Conservation (phyloP, 1,140 invertebrate species). For the Semibalanus balanoides region DNA sequence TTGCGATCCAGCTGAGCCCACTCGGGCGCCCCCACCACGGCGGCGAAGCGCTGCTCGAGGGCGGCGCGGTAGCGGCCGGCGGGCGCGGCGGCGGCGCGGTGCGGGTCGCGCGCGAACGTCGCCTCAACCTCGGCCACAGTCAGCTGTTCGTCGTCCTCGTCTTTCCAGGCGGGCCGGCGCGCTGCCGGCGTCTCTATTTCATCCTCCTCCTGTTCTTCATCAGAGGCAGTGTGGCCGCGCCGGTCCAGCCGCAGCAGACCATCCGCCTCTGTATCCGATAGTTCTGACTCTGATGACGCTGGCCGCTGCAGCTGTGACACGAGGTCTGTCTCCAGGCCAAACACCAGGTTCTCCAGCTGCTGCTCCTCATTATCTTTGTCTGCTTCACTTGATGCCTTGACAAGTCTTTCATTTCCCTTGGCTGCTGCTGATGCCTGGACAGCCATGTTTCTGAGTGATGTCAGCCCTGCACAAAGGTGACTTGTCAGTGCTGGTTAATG, state of each 20-base stretch:
- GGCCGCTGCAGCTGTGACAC: neutral
- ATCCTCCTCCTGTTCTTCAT: constrained; percentile 5
- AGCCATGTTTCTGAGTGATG: too few species aligned
- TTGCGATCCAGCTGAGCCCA: constrained; percentile 48
- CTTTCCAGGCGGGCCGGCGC: constrained; percentile 10
- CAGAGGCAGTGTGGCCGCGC: neutral
- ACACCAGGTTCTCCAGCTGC: constrained; percentile 1
- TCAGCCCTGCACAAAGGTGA: too few species aligned
- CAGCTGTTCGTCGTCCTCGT: constrained; percentile 13
- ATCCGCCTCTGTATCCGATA: neutral
- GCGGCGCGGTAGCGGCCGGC: constrained; percentile 41
- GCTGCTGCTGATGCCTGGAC: too few species aligned
- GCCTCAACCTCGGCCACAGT: neutral
- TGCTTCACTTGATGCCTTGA: neutral
- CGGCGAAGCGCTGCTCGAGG: constrained; percentile 48
- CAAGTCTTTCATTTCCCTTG: too few species aligned
- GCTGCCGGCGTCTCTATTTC: neutral
- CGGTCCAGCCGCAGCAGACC: neutral
- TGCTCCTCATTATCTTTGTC: neutral
- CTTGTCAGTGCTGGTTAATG: too few species aligned
- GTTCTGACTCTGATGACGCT: neutral
- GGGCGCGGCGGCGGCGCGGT: neutral
- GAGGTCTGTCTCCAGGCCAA: neutral
- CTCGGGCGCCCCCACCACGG: constrained; percentile 48
- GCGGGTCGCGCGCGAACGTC: neutral